Percentiles rank a stretch among this genome's conserved stretches.
phyloP scores from a whole-genome alignment of 1,140 invertebrate species.

The Anastrepha obliqua region DNA sequence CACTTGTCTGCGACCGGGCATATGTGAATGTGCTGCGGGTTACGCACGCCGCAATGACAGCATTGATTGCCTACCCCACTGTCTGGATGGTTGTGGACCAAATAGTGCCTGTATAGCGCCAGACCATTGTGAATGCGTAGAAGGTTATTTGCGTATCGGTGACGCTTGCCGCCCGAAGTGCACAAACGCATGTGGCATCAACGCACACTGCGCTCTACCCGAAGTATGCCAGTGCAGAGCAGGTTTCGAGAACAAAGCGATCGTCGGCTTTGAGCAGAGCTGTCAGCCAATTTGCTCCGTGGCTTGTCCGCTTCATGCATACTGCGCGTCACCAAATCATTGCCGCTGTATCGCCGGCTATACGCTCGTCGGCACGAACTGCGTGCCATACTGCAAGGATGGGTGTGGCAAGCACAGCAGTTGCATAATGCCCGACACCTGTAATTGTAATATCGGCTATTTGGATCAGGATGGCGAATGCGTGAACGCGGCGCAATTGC shows the following conservation, averaged over 20 bases:
- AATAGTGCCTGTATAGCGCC: neutral
- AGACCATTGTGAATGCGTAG: neutral
- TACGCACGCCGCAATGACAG: neutral
- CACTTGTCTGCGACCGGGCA: neutral
- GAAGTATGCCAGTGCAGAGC: slow-evolving; percentile 1
- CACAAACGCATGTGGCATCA: neutral
- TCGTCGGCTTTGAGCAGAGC: neutral
- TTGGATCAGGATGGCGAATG: slow-evolving; percentile 12
- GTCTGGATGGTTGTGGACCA: neutral
- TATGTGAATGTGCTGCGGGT: neutral
- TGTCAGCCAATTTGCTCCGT: neutral
- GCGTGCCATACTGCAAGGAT: neutral
- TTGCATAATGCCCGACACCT: neutral
- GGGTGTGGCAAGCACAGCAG: neutral
- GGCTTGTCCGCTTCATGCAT: neutral
- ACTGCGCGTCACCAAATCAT: neutral
- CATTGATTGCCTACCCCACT: neutral
- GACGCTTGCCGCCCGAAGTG: neutral
- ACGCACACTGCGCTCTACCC: neutral
- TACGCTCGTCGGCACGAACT: neutral
- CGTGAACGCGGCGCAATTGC: neutral
- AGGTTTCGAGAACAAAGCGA: neutral
- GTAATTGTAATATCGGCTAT: neutral
- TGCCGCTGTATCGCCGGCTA: neutral
- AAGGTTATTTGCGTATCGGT: neutral